These are phyloP conservation scores for Coptodon bakossiorum DNA, from an alignment of 2,113 vertebrate genomes.

Conservation along the genomic window DNA sequence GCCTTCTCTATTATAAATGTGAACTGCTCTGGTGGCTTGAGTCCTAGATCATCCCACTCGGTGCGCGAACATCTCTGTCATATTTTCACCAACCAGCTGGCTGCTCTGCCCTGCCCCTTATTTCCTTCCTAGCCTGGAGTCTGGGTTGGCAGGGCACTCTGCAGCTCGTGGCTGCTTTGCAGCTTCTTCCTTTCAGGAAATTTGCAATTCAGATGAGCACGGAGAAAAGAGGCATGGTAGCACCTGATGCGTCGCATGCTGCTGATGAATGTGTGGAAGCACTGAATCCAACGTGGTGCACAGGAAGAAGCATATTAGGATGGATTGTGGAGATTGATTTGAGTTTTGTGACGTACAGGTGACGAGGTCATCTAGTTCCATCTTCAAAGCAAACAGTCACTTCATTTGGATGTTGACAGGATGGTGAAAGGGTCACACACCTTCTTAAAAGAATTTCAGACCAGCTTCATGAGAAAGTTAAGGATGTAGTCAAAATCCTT, in stretches of 20 bases:
- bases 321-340: background rate
- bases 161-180: background rate
- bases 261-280: background rate
- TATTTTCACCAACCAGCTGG: background rate
- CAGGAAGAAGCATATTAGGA: background rate
- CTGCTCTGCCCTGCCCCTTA: background rate
- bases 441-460: background rate
- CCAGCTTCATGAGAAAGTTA: background rate
- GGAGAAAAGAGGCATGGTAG: background rate
- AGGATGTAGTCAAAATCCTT: background rate
- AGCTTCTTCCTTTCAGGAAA: background rate
- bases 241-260: background rate
- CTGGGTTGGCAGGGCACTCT: background rate
- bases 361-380: background rate
- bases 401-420: background rate
- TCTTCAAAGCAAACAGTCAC: background rate
- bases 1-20: background rate
- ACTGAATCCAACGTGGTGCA: background rate
- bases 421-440: background rate
- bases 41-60: background rate
- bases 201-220: slow-evolving; percentile 27
- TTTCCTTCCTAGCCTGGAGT: background rate
- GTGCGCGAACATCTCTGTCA: background rate
- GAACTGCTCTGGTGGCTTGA: background rate
- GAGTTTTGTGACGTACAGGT: background rate